These are phyloP conservation scores for Loris lydekkerianus DNA, from an alignment of 2,797 vertebrate species.

Conservation along the genomic window DNA sequence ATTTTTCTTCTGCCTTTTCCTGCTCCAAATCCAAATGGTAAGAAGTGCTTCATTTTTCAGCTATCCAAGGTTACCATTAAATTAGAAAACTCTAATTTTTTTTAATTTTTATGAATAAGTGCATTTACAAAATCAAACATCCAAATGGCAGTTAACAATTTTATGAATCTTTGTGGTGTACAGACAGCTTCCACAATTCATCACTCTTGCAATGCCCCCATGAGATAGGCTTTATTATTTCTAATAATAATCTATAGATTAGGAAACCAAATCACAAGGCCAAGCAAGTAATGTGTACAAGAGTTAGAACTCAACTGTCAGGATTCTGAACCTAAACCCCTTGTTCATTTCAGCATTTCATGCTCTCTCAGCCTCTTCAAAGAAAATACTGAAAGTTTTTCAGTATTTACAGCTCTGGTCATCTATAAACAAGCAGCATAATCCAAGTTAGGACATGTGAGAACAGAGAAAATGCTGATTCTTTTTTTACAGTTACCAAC, in stretches of 20 bases:
- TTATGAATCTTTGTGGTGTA: not conserved
- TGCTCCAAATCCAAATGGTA: not conserved
- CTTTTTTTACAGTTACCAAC: not conserved
- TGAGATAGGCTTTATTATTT: not conserved
- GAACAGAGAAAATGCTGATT: not conserved
- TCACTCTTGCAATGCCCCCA: not conserved
- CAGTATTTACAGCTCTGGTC: not conserved
- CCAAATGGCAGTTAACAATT: not conserved
- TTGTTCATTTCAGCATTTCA: slow-evolving; percentile 13
- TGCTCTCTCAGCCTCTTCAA: not conserved
- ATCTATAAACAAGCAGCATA: not conserved
- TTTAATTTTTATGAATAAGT: not conserved
- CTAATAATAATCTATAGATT: not conserved
- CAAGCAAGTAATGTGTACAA: not conserved
- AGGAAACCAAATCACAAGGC: slow-evolving; percentile 7
- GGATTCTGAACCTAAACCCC: not conserved
- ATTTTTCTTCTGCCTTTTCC: not conserved
- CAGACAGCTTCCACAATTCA: not conserved
- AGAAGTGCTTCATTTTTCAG: not conserved
- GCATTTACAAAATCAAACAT: not conserved
- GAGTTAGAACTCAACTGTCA: not conserved
- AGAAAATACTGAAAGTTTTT: not conserved
- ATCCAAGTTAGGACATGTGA: not conserved
- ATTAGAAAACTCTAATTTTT: not conserved
- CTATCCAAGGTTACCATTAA: not conserved